Evolutionary conservation across 30 jellyfish, hydroid and myxozoan genomes (phyloP).

Genomic region (Hydra vulgaris): DNA sequence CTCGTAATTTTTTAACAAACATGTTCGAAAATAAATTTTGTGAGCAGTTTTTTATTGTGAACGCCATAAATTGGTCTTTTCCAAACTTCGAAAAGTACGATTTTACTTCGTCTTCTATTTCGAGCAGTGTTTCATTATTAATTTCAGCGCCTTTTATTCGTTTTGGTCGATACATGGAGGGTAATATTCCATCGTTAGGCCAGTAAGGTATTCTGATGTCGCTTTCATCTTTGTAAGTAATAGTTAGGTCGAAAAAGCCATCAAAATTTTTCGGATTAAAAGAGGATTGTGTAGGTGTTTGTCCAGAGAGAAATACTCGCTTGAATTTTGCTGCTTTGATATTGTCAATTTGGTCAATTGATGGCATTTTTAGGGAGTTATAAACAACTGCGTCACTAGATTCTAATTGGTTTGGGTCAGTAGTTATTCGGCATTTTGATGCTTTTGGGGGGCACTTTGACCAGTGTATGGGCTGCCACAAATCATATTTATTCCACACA

Average conservation of each 20-base stretch:
- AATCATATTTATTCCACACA: slow-evolving; percentile 37
- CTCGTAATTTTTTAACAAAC: slow-evolving; percentile 40
- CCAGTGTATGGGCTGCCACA: slow-evolving; percentile 38
- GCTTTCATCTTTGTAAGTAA: slow-evolving; percentile 45
- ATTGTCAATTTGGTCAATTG: slow-evolving; percentile 5
- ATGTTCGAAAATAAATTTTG: slow-evolving; percentile 2
- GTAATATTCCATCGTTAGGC: slow-evolving; percentile 47
- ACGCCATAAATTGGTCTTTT: slow-evolving; percentile 36
- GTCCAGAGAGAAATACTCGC: slow-evolving; percentile 47
- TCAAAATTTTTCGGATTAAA: slow-evolving; percentile 39
- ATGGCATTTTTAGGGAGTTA: slow-evolving; percentile 43
- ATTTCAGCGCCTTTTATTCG: neutral
- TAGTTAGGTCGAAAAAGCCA: slow-evolving; percentile 35
- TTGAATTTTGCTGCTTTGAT: neutral
- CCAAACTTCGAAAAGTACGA: slow-evolving; percentile 25
- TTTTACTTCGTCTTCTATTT: slow-evolving; percentile 10
- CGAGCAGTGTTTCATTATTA: slow-evolving; percentile 1
- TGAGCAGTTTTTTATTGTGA: slow-evolving; percentile 25
- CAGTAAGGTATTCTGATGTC: slow-evolving; percentile 47
- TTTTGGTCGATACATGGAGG: slow-evolving; percentile 40
- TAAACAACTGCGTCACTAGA: slow-evolving; percentile 43
- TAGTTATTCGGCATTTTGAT: slow-evolving; percentile 28
- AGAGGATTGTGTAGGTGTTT: slow-evolving; percentile 23
- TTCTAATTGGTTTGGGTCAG: slow-evolving; percentile 8
- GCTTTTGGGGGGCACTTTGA: slow-evolving; percentile 32